phyloP scores from a whole-genome alignment of 2,113 vertebrate species.

The Copsychus sechellarum region DNA sequence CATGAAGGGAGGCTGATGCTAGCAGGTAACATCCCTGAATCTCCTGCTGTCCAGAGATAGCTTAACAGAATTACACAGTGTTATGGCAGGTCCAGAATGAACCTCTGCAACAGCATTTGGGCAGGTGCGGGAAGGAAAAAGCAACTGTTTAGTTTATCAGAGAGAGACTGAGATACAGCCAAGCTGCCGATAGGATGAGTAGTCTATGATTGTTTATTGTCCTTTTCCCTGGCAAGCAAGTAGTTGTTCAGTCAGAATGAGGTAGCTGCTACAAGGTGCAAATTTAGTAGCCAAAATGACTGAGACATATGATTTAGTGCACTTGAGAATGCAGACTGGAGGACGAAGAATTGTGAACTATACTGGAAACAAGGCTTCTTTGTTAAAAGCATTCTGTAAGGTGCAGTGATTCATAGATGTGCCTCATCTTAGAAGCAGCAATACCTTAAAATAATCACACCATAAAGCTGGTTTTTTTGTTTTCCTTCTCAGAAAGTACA shows the following conservation, averaged over 20 bases:
- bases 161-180: not conserved
- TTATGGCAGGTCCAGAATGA: not conserved
- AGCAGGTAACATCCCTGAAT: slow-evolving; percentile 73
- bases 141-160: not conserved
- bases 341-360: not conserved
- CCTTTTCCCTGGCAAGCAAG: not conserved
- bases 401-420: not conserved
- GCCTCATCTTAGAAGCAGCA: not conserved
- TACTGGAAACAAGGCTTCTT: not conserved
- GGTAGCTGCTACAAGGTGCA: not conserved
- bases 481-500: slow-evolving; percentile 78
- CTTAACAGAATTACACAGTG: not conserved
- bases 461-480: not conserved
- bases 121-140: not conserved
- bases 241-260: not conserved
- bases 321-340: not conserved
- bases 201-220: not conserved
- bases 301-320: not conserved
- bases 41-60: not conserved
- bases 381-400: not conserved
- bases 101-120: not conserved
- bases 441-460: not conserved
- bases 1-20: slow-evolving; percentile 84
- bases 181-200: not conserved
- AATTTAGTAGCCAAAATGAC: not conserved